A percentile compares a stretch with the other conserved stretches of the same genome.
Conservation (phyloP, 2,888 invertebrate species). For the Cylindroiulus punctatus region DNA sequence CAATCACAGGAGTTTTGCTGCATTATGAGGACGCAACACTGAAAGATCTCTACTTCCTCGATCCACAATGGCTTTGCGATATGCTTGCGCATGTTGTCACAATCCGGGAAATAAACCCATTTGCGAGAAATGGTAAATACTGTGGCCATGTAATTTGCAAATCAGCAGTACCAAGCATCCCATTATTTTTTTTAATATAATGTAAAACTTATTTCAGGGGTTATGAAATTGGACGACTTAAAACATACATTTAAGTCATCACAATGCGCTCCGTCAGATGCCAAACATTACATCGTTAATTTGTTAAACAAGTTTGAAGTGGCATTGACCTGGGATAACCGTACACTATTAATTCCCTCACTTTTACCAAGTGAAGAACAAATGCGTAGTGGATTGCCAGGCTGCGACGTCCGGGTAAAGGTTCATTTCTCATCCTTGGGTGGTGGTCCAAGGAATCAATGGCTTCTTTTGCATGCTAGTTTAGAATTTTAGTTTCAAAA, state of each 20-base stretch:
- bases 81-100: constrained; percentile 97
- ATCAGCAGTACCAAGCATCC: not conserved
- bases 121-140: constrained; percentile 80
- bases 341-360: constrained; percentile 90
- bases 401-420: constrained; percentile 65
- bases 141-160: not conserved
- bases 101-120: constrained; percentile 96
- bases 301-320: constrained; percentile 97
- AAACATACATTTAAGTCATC: constrained; percentile 92
- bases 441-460: constrained; percentile 43
- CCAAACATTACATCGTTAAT: constrained; percentile 85
- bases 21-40: constrained; percentile 95
- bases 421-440: constrained; percentile 56
- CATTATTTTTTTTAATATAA: not conserved
- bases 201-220: constrained; percentile 61
- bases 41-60: constrained; percentile 93
- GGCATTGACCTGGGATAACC: constrained; percentile 93
- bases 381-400: constrained; percentile 68
- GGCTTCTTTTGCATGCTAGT: not conserved
- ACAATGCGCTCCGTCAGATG: constrained; percentile 75
- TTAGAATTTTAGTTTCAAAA: constrained; percentile 44
- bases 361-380: constrained; percentile 83
- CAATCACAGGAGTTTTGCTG: constrained; percentile 79
- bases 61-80: constrained; percentile 99
- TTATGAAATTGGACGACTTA: constrained; percentile 94